Evolutionary conservation across 2,113 vertebrate species (phyloP), one percentile per base, ranked within the genome.

Genomic region (Heteronetta atricapilla): DNA sequence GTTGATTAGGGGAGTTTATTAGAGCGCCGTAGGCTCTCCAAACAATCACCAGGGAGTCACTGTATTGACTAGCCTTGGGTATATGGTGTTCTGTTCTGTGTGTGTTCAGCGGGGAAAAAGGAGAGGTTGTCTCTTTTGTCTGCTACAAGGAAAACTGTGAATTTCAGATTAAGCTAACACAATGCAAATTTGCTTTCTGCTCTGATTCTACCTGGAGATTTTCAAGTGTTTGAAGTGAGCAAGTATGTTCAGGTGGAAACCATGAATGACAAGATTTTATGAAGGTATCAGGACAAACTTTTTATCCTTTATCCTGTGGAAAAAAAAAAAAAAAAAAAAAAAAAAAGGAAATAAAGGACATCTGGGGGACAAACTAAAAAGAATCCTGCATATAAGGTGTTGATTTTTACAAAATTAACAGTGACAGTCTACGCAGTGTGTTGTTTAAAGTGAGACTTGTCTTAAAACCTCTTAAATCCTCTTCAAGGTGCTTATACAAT

Each of bases 21-120:
- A 86, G 50, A 79, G 53, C 15, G 0, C 22, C 84, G 58, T 42
- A 19, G 55, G 14, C 58, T 92, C 53, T 92, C 69, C 63, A 91
- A 85, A 84, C 66, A 93, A 4, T 88, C 82, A 76, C 91, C 52
- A 90, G 18, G 83, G 66, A 94, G 76, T 33, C 80, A 66, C 31
- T 0, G 0, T 70, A 59, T 46, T 29, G 40, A 56, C 44, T 72
- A 67, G 38, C 66, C 69, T 82, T 36, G 34, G 44, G 64, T 22
- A 23, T 26, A 33, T 2, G 1, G 44, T 50, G 36, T 55, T 83
- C 55, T 94, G 21, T 55, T 68, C 60, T 42, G 14, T 73, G 72
- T 84, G 40, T 44, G 29, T 55, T 69, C 73, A 84, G 53, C 64
- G 36, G 36, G n/a, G 29, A 62, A 73, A 88, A 93, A 90, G 23